Percentiles rank a stretch among this genome's conserved stretches.
Conservation (phyloP, 2,797 vertebrate species). For the Hylomyscus alleni region DNA sequence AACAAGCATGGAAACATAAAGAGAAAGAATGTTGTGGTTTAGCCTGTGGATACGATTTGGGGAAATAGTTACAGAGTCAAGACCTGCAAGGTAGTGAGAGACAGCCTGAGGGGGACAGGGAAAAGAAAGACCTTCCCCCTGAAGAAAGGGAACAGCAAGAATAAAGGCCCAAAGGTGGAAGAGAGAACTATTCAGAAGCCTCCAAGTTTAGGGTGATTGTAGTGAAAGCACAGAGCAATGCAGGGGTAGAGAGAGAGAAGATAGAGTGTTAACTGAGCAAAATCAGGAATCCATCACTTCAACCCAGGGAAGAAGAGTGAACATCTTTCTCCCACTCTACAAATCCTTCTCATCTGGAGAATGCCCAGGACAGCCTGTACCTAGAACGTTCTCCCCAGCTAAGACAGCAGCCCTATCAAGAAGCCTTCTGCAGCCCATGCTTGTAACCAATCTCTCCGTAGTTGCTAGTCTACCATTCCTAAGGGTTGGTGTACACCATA, state of each 20-base stretch:
- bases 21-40: background rate
- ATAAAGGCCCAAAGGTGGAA: background rate
- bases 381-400: background rate
- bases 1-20: background rate
- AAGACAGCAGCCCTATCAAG: constrained; percentile 4
- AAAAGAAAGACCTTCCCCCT: background rate
- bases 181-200: background rate
- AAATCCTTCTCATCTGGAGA: background rate
- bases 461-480: background rate
- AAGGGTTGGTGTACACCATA: background rate
- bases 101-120: background rate
- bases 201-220: background rate
- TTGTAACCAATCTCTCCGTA: background rate
- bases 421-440: background rate
- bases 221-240: background rate
- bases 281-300: constrained; percentile 29
- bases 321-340: background rate
- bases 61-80: background rate
- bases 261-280: background rate
- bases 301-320: background rate
- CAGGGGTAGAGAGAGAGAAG: background rate
- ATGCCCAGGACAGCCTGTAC: background rate
- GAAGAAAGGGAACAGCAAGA: background rate
- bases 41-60: background rate
- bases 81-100: constrained; percentile 2